Evolutionary conservation across 2,113 vertebrate species (phyloP), one percentile per base, ranked within the genome.

Genomic region (Otolemur garnettii): DNA sequence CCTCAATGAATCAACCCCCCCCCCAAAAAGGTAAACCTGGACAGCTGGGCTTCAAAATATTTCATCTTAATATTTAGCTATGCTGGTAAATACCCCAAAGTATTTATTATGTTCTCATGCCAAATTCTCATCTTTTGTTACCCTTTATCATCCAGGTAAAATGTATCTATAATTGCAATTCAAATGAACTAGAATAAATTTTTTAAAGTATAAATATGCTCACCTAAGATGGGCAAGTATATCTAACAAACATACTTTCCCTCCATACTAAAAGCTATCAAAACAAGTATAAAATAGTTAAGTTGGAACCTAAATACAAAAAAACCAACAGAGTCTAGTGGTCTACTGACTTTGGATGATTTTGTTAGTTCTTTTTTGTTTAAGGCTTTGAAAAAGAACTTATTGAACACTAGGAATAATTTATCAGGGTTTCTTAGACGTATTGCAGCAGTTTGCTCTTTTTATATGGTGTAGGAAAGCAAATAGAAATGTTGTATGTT

Each of bases 51-150:
- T 79, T 33, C 12, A 74, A 33, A 93, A 59, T 72, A 0, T 21
- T 53, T 74, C 71, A 8, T 57, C 21, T 94, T 79, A 60, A 60
- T 55, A 14, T 60, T 81, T 5, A 53, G 0, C 22, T 59, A 17
- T 42, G 74, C 75, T 53, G 4, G 7, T 17, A 9, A 53, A 8
- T 88, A 35, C 17, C 21, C 64, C 24, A 1, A 53, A 91, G 9
- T 28, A 53, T 55, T 79, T 88, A 91, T 50, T 53, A 68, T 45
- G 78, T 85, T 79, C 87, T 80, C 14, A 88, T 75, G 84, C 22
- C 22, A 2, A 69, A 90, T 42, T 85, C 0, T 24, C 30, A 60
- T 35, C 24, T 1, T 50, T 82, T 79, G 21, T 7, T 13, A 79
- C 24, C 4, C 19, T 4, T 68, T 90, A 86, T 83, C 19, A 59